Base-by-base conservation (phyloP, 1,140 invertebrate species). In the Heliconius hewitsoni region DNA sequence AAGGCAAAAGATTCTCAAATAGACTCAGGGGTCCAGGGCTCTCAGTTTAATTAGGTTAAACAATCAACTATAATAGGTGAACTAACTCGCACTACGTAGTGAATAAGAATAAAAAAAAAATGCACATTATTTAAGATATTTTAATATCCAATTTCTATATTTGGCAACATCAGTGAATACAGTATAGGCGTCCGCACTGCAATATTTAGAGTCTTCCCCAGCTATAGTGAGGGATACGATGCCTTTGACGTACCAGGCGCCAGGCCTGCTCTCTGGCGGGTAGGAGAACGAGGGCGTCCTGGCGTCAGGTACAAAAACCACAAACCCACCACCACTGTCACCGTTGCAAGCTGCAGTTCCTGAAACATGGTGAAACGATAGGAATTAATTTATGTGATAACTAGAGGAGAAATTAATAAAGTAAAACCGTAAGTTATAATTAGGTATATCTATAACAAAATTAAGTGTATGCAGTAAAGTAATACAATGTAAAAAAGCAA, bases 131-230 rank as follows among this genome's bases (percentile, higher is more conserved):
- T 77, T 71, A 66, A 76, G 39, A 50, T 76, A 27, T 5, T 39
- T 52, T 46, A 78, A 23, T 16, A 78, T 73, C 71, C 77, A 73
- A 42, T 39, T n/a, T 37, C 77, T 73, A 37, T 73, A 78, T 73
- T 77, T 78, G 5, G 77, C 77, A 9, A 73, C 55, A n/a, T 78
- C 71, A 72, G 77, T 78, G 37, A 73, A 78, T 3, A 78, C 77
- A 3, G 77, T 73, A 37, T 78, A 78, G 0, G 77, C 77, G 34
- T 78, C 42, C 5, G 77, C 50, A 42, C 73, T 70, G n/a, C 77
- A 78, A 11, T 66, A 39, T 18, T 30, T 34, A 30, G 71, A 39
- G 19, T 73, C 77, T 46, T 60, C 39, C 23, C 71, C 30, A 5
- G 52, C 77, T 27, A 78, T 19, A 6, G 50, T 78, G 23, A 73